A percentile compares a stretch with the other conserved stretches of the same genome.
Evolutionary conservation across 2,113 vertebrate species (phyloP).

Genomic region (Ifrita kowaldi): DNA sequence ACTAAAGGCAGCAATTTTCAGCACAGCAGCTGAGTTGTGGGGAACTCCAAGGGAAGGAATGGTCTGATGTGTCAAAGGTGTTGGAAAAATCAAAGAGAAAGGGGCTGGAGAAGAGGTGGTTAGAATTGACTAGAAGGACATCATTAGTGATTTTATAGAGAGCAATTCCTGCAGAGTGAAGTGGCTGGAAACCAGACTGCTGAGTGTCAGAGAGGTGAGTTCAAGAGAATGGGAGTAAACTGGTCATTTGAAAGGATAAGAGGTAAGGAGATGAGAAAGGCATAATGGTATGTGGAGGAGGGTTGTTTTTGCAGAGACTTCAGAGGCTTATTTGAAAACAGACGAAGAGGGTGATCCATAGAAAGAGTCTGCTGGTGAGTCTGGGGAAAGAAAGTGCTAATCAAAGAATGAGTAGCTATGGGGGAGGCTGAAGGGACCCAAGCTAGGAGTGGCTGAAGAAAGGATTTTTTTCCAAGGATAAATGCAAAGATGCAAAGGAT

Average conservation of each 20-base stretch:
- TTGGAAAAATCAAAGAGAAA: conserved; percentile 57
- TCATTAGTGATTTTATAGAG: conserved; percentile 64
- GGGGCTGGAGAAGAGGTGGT: conserved; percentile 20
- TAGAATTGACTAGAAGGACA: conserved; percentile 55
- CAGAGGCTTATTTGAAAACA: conserved; percentile 56
- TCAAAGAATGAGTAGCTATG: not conserved
- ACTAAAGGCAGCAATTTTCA: not conserved
- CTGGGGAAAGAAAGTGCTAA: conserved; percentile 1
- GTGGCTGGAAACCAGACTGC: conserved; percentile 62
- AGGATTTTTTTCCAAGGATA: not conserved
- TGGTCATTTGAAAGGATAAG: conserved; percentile 61
- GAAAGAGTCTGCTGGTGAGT: not conserved
- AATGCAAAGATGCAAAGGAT: not conserved
- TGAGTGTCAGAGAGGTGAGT: conserved; percentile 58
- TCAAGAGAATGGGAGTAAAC: conserved; percentile 60
- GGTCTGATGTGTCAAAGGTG: conserved; percentile 22
- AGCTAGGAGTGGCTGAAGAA: not conserved
- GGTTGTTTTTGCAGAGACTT: conserved; percentile 44
- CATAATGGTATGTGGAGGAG: conserved; percentile 49
- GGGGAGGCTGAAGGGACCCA: not conserved
- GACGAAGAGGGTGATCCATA: not conserved
- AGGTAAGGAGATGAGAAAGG: conserved; percentile 43
- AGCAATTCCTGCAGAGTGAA: conserved; percentile 58
- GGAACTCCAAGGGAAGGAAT: not conserved
- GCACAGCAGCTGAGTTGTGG: not conserved